Base-by-base conservation (phyloP, 1,140 invertebrate species). In the Ericerus pela region DNA sequence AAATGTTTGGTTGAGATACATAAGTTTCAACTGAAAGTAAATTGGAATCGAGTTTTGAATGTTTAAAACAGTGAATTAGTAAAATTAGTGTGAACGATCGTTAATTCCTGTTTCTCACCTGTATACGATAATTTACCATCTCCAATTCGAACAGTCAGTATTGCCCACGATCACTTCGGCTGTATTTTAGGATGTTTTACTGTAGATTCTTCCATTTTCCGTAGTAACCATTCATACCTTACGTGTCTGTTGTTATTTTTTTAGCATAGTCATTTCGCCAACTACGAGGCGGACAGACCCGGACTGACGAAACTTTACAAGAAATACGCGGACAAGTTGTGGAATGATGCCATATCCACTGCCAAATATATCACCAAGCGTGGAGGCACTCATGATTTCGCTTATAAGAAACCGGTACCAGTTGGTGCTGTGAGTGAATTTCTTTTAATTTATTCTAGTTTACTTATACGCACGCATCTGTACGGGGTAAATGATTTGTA, bases 251-350 rank as follows among this genome's bases (percentile, higher is more conserved):
- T 31, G 4, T 59, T 29, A 51, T 53, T 51, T 56, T 61, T 62
- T 38, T 41, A 70, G 69, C 77, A 84, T 8, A 79, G 81, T 1
- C 78, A 84, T 67, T 89, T 85, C 68, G 80, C 79, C 51, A 85
- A 82, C 62, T 87, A 81, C 66, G 76, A 82, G 63, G 77, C 77
- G 47, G 81, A 85, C 68, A 73, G 86, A 33, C 73, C 74, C 28
- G 86, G 86, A 11, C 88, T 90, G 68, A 76, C 78, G 60, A 79
- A 77, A 63, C 69, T 86, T 11, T 88, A 84, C 69, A 74, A 77
- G 53, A 77, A 79, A 60, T 65, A 85, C 8, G 84, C 85, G 2
- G 85, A 90, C 59, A 66, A 78, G 22, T 71, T 78, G 12, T 90
- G 85, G 80, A 73, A 80, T 20, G 77, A 84, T 63, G 75, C 77